Percentiles rank a stretch among this genome's conserved stretches.
Evolutionary conservation across 2,113 vertebrate species (phyloP).

Genomic region (Dasyornis broadbenti): DNA sequence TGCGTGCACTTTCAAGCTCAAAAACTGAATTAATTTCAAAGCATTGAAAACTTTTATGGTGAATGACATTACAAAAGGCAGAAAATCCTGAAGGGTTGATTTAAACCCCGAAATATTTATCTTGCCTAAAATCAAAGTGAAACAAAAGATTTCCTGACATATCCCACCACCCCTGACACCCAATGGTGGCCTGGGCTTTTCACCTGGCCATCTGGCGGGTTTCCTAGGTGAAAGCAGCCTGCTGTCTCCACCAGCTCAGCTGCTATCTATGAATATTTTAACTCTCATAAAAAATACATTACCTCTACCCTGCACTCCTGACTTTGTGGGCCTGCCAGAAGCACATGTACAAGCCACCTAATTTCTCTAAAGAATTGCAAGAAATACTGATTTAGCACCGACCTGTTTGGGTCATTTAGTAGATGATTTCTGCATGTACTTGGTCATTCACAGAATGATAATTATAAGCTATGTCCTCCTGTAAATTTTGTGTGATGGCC

Average conservation of each 20-base stretch:
- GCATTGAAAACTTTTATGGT: neutral
- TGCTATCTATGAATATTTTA: constrained; percentile 31
- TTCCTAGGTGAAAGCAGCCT: neutral
- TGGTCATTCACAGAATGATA: neutral
- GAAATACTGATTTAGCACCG: neutral
- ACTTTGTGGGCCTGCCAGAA: neutral
- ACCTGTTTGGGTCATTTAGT: neutral
- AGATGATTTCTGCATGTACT: neutral
- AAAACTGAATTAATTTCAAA: neutral
- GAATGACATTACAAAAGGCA: neutral
- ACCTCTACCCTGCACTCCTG: neutral
- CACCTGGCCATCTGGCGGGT: neutral
- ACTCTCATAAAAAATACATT: constrained; percentile 6
- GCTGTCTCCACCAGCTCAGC: neutral
- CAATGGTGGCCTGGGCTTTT: neutral
- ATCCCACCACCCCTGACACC: neutral
- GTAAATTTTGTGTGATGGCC: neutral
- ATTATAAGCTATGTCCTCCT: neutral
- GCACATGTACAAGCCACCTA: neutral
- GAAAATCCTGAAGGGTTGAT: neutral
- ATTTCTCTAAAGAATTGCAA: neutral
- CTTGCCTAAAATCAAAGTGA: neutral
- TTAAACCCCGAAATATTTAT: neutral
- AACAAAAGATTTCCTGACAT: neutral
- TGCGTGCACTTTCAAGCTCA: neutral